Conservation (phyloP, 1,140 invertebrate species). For the Tetragnatha versicolor region DNA sequence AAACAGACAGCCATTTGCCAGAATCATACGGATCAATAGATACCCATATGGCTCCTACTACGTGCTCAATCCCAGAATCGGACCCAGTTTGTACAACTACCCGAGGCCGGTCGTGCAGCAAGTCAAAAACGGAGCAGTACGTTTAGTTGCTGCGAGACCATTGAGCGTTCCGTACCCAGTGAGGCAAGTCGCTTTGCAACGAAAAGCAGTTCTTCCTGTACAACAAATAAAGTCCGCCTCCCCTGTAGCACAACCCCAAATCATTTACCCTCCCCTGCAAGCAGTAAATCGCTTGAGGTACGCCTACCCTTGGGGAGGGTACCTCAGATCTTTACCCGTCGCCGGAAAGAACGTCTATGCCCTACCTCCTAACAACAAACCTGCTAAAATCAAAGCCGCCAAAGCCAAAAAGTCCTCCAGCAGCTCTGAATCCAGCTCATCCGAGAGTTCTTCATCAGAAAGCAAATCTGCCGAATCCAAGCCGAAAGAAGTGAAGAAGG, state of each 20-base stretch:
- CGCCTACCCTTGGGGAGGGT: conserved; percentile 4
- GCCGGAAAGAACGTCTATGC: neutral
- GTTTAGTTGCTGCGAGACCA: conserved; percentile 5
- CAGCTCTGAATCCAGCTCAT: conserved; percentile 35
- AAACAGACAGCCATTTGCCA: neutral
- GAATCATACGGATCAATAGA: conserved; percentile 28
- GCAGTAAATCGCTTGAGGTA: conserved; percentile 5
- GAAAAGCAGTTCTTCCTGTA: too few relatives aligned
- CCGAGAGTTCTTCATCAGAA: conserved; percentile 41
- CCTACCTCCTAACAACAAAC: neutral
- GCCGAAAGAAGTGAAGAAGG: neutral
- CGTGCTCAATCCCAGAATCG: conserved; percentile 23
- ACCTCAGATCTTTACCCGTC: conserved; percentile 3
- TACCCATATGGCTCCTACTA: conserved; percentile 29
- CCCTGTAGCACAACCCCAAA: neutral
- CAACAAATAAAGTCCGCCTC: neutral
- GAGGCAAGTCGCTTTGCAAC: neutral
- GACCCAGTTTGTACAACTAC: conserved; percentile 2
- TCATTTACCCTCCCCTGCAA: neutral
- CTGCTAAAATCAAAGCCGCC: neutral
- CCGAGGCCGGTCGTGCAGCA: conserved; percentile 12
- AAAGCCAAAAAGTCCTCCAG: too few relatives aligned
- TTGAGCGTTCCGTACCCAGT: neutral
- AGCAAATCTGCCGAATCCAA: conserved; percentile 6
- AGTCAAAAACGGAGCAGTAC: neutral